These are phyloP conservation scores for Arctopsyche grandis DNA, from an alignment of 1,140 invertebrate genomes.

Conservation along the genomic window DNA sequence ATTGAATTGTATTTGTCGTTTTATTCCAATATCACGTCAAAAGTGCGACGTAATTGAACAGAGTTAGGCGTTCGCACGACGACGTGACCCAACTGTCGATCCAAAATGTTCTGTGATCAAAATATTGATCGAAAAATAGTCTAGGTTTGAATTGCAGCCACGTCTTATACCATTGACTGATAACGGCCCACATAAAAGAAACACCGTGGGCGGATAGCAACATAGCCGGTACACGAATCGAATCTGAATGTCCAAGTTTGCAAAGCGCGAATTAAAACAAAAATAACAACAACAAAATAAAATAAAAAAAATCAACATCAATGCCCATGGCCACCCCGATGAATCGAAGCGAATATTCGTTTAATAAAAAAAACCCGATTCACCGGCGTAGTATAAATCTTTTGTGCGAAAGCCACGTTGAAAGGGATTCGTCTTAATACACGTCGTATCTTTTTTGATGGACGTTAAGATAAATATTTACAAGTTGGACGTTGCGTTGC, in stretches of 20 bases:
- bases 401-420: background rate
- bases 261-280: background rate
- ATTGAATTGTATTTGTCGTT: too few relatives aligned
- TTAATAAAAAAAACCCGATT: background rate
- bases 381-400: background rate
- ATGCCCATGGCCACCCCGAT: slow-evolving; percentile 1
- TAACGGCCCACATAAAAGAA: slow-evolving; percentile 33
- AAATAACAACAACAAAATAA: too few relatives aligned
- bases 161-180: slow-evolving; percentile 10
- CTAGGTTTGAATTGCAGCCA: slow-evolving; percentile 2
- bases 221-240: background rate
- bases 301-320: background rate
- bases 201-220: slow-evolving; percentile 3
- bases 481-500: background rate
- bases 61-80: background rate
- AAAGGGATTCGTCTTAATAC: slow-evolving; percentile 2
- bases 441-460: background rate
- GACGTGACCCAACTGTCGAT: background rate
- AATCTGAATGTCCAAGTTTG: slow-evolving; percentile 10
- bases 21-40: too few relatives aligned
- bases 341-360: background rate
- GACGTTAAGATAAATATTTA: background rate
- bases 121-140: slow-evolving; percentile 10
- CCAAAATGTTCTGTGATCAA: background rate
- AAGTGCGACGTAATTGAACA: too few relatives aligned